phyloP scores from a whole-genome alignment of 2,113 vertebrate genomes.

The Saccopteryx leptura region DNA sequence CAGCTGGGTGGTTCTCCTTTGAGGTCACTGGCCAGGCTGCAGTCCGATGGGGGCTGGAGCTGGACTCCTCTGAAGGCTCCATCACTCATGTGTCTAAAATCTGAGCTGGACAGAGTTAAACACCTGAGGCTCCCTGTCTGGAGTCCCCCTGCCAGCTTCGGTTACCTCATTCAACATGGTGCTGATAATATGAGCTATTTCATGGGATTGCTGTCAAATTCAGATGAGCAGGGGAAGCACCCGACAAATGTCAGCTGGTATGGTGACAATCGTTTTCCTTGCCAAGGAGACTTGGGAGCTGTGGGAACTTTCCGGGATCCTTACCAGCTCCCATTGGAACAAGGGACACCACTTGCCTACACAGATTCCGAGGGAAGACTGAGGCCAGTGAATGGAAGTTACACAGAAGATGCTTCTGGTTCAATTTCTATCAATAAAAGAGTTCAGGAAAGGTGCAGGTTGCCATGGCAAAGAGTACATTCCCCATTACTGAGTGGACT shows the following conservation, averaged over 20 bases:
- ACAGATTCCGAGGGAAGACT: neutral
- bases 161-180: neutral
- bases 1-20: fast-evolving
- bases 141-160: too few species aligned
- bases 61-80: neutral
- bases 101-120: neutral
- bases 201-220: neutral
- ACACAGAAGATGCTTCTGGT: neutral
- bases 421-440: neutral
- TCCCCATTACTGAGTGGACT: neutral
- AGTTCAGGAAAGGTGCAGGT: neutral
- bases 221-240: neutral
- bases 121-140: fast-evolving
- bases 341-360: fast-evolving
- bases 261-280: fast-evolving
- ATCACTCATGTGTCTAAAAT: neutral
- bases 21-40: fast-evolving
- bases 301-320: neutral
- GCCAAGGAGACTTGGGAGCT: neutral
- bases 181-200: too few species aligned
- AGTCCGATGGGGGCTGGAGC: too few species aligned
- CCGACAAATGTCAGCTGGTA: neutral
- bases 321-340: fast-evolving
- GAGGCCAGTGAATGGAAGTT: neutral
- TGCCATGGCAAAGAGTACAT: neutral